Percentiles rank a stretch among this genome's conserved stretches.
These are phyloP conservation scores for Plagodis pulveraria DNA, from an alignment of 2,888 invertebrate genomes.

Conservation along the genomic window DNA sequence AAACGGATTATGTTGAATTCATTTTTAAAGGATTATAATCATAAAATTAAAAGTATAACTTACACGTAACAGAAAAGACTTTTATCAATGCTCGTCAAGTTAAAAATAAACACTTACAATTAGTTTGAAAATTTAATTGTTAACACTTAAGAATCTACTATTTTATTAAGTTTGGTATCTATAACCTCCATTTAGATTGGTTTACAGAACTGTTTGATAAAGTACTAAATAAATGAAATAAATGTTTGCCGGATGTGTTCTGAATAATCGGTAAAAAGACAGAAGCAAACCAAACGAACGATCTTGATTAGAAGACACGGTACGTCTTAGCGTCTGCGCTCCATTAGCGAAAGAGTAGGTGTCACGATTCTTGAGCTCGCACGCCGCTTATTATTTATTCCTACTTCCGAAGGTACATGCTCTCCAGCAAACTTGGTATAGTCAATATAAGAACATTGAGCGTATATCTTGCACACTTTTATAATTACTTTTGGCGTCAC, in stretches of 20 bases:
- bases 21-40: no score
- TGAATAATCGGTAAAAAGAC: conserved; percentile 66
- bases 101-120: no score
- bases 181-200: no score
- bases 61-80: no score
- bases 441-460: conserved; percentile 41
- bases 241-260: conserved; percentile 20
- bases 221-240: conserved; percentile 1
- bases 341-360: conserved; percentile 80
- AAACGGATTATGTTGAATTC: no score
- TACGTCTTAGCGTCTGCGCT: conserved; percentile 68
- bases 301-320: conserved; percentile 78
- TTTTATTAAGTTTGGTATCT: no score
- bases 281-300: conserved; percentile 65
- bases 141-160: no score
- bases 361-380: conserved; percentile 75
- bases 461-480: no score
- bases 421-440: conserved; percentile 39
- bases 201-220: background rate
- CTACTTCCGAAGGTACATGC: conserved; percentile 63
- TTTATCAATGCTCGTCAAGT: no score
- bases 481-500: no score
- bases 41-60: no score
- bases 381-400: conserved; percentile 79
- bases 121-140: no score